phyloP scores from a whole-genome alignment of 2,888 invertebrate genomes.

The Dryococelus australis region DNA sequence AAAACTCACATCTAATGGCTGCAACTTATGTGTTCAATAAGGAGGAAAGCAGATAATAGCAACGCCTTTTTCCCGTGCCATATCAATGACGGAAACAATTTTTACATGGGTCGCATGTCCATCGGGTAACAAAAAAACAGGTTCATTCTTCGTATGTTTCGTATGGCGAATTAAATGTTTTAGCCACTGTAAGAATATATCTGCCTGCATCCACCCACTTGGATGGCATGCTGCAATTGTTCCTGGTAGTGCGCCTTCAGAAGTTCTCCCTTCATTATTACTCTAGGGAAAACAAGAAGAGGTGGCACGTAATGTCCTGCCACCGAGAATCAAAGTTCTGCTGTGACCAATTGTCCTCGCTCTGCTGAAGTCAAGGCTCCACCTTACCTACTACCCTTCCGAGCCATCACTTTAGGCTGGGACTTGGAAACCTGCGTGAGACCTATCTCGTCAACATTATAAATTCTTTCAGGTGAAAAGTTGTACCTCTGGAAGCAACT shows the following conservation, averaged over 20 bases:
- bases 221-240: constrained; percentile 50
- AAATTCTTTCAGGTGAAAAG: constrained; percentile 35
- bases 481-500: background rate
- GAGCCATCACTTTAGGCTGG: constrained; percentile 50
- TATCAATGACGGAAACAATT: constrained; percentile 37
- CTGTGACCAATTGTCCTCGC: constrained; percentile 52
- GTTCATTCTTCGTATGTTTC: constrained; percentile 49
- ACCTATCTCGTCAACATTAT: constrained; percentile 55
- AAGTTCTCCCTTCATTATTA: constrained; percentile 52
- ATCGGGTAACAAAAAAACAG: constrained; percentile 48
- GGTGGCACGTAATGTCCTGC: constrained; percentile 53
- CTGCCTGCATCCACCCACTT: constrained; percentile 53
- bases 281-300: constrained; percentile 53
- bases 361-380: constrained; percentile 53
- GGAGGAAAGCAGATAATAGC: constrained; percentile 36
- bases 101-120: constrained; percentile 44
- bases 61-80: constrained; percentile 35
- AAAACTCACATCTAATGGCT: constrained; percentile 36
- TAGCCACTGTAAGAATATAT: constrained; percentile 53
- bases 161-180: constrained; percentile 50
- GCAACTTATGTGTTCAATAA: constrained; percentile 35
- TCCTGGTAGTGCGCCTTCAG: constrained; percentile 51
- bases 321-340: constrained; percentile 52
- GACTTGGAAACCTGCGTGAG: constrained; percentile 52
- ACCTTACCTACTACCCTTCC: constrained; percentile 53